A percentile compares a stretch with the other conserved stretches of the same genome.
Evolutionary conservation across 2,113 vertebrate species (phyloP).

Genomic region (Peromyscus californicus): DNA sequence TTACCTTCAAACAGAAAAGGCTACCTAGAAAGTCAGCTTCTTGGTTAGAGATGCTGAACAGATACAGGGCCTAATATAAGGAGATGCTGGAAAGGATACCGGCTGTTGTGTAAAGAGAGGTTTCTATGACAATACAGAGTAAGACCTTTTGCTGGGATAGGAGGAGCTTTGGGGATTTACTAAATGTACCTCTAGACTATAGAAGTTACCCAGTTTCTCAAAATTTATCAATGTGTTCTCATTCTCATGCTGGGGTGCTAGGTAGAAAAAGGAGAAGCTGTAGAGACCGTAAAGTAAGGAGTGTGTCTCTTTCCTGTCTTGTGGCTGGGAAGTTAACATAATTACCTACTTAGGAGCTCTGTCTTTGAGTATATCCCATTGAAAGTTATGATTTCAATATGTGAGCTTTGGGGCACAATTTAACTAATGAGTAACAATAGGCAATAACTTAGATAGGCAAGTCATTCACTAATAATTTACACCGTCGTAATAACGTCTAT

Average conservation of each 20-base stretch:
- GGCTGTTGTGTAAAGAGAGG: neutral
- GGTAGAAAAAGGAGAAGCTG: too few species aligned
- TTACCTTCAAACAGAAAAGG: neutral
- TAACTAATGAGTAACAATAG: neutral
- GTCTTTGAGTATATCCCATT: neutral
- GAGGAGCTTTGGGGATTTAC: neutral
- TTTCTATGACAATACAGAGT: neutral
- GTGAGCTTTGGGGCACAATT: neutral
- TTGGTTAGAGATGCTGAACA: neutral
- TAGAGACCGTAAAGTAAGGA: too few species aligned
- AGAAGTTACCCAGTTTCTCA: neutral
- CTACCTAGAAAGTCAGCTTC: neutral
- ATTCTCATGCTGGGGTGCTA: accelerated
- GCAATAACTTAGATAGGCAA: neutral
- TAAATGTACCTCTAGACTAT: neutral
- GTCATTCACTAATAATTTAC: neutral
- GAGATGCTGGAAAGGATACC: neutral
- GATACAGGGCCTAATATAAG: neutral
- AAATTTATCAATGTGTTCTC: neutral
- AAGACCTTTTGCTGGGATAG: neutral
- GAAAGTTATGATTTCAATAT: neutral
- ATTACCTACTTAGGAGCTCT: neutral
- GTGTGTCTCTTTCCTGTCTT: neutral
- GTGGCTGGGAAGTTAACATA: neutral
- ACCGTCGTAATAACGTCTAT: neutral